Evolutionary conservation across 2,888 invertebrate genomes (phyloP).

Genomic region (Pachycephus smyrnensis): DNA sequence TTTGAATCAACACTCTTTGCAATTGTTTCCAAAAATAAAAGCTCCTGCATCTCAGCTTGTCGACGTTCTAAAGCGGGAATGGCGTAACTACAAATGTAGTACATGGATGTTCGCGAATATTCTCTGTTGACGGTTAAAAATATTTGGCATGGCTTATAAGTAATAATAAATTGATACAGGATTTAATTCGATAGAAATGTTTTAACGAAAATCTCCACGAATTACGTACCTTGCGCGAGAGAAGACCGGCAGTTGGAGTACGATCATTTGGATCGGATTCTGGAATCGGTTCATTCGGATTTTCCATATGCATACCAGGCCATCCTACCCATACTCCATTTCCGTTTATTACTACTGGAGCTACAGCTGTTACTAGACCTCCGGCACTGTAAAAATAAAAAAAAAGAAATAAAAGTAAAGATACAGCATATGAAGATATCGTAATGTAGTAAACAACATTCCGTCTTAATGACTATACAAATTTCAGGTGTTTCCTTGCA

Average conservation of each 20-base stretch:
- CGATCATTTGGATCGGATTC: slow-evolving; percentile 88
- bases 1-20: not conserved
- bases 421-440: not conserved
- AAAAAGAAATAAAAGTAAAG: not conserved
- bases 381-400: slow-evolving; percentile 77
- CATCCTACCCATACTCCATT: slow-evolving; percentile 92
- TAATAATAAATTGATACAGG: not conserved
- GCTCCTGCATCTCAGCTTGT: not conserved
- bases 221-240: slow-evolving; percentile 79
- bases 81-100: not conserved
- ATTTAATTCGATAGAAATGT: not conserved
- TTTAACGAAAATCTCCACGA: slow-evolving; percentile 3
- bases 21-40: not conserved
- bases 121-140: not conserved
- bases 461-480: not conserved
- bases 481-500: not conserved
- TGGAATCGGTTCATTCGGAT: slow-evolving; percentile 83
- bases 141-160: not conserved
- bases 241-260: slow-evolving; percentile 87
- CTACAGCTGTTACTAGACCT: slow-evolving; percentile 90
- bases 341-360: slow-evolving; percentile 88
- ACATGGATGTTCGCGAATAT: not conserved
- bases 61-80: not conserved
- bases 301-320: slow-evolving; percentile 86
- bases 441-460: not conserved